Base-by-base conservation (phyloP, 2,888 invertebrate genomes). In the Agriopis leucophaearia region DNA sequence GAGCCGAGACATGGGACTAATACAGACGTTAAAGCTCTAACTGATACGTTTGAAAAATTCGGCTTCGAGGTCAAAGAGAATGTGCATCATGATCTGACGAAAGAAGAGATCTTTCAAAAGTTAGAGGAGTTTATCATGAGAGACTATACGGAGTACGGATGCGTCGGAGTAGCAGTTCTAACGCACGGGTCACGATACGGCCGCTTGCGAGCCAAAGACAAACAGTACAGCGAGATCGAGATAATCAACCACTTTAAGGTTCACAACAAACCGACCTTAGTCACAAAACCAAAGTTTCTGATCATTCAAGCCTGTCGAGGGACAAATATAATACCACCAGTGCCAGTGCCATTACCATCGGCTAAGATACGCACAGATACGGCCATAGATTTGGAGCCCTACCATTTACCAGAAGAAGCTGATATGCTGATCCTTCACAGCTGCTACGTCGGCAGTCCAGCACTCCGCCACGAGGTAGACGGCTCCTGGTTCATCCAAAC, bases 261-360 rank as follows among this genome's bases (percentile, higher is more conserved):
- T 1, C 73, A 83, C 47, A 77, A 83, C 59, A 91, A 87, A 27
- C 88, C 86, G 0, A 85, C 86, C 0, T 76, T 92, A 8, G 78
- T 88, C 12, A 88, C 88, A 0, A 92, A 92, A 58, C 92, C 92
- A 0, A 89, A 87, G 69, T 72, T 92, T 42, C 71, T 91, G 13
- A 86, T 92, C 15, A 83, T 92, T n/a, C 79, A 92, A 91, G 92
- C 92, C 0, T 92, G 92, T 65, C 81, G 92, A 12, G 92, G 92
- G 0, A 81, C 77, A 0, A 81, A 82, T 54, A 74, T 78, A 12
- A 81, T 81, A 40, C 77, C 75, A 16, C 87, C 84, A 0, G 80
- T 80, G 0, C 67, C 74, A 0, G 88, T 87, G n/a, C n/a, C n/a
- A 0, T 71, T 79, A 9, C 71, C 61, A 0, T 63, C 78, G 0